A percentile compares a stretch with the other conserved stretches of the same genome.
phyloP scores from a whole-genome alignment of 2,113 vertebrate species.

The Mesitornis unicolor region DNA sequence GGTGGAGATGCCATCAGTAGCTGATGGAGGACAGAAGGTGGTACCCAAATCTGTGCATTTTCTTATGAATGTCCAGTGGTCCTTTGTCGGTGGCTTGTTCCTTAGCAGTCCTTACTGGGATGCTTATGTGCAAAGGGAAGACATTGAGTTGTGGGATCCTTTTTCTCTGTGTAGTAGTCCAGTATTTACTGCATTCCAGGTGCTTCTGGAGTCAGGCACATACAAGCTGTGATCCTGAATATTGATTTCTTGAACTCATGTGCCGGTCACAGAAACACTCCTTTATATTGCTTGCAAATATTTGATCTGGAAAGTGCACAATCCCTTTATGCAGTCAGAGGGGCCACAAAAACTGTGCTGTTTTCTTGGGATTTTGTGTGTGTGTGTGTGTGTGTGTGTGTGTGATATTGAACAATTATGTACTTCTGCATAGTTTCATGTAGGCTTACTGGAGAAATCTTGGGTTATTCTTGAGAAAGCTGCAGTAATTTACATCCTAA shows the following conservation, averaged over 20 bases:
- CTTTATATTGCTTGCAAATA: not conserved
- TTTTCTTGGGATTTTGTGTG: not conserved
- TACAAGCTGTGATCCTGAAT: not conserved
- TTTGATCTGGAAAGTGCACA: not conserved
- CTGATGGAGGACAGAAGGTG: not conserved
- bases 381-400: too few relatives aligned
- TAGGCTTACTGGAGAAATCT: not conserved
- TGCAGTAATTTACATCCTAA: not conserved
- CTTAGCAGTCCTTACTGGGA: not conserved
- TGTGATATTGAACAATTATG: not conserved
- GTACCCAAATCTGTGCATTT: not conserved
- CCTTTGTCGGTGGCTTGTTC: not conserved
- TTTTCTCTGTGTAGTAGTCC: not conserved
- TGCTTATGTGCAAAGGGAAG: not conserved
- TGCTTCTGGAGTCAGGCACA: not conserved
- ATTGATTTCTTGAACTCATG: not conserved
- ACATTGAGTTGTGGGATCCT: not conserved
- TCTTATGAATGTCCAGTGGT: not conserved
- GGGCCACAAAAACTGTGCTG: not conserved
- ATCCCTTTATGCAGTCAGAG: not conserved
- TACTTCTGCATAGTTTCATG: not conserved
- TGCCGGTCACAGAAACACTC: not conserved
- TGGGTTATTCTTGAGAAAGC: not conserved
- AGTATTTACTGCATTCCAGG: not conserved
- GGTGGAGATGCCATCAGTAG: not conserved